phyloP scores from a whole-genome alignment of 2,888 invertebrate species.

The Lasioglossum marginatum region DNA sequence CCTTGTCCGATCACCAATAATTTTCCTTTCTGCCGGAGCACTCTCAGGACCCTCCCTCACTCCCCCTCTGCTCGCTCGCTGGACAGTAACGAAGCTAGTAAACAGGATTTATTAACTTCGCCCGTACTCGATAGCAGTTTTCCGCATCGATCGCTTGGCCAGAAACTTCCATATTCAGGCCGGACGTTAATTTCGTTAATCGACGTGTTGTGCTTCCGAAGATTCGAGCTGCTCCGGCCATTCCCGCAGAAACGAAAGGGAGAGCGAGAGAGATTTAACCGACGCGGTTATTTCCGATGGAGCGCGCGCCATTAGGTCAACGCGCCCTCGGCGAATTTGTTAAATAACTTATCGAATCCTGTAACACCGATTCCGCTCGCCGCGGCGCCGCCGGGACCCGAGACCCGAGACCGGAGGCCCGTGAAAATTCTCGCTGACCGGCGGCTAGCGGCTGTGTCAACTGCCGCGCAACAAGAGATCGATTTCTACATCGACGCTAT shows the following conservation, averaged over 20 bases:
- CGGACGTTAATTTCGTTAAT: slow-evolving; percentile 34
- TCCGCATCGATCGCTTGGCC: slow-evolving; percentile 26
- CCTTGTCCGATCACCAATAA: slow-evolving; percentile 38
- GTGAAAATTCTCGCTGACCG: slow-evolving; percentile 39
- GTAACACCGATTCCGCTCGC: background rate
- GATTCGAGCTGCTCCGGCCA: background rate
- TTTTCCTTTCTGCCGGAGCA: slow-evolving; percentile 36
- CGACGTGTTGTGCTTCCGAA: background rate
- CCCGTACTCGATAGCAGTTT: slow-evolving; percentile 22
- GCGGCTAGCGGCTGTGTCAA: slow-evolving; percentile 44
- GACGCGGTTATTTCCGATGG: slow-evolving; percentile 32
- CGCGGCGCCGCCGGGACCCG: too few species aligned
- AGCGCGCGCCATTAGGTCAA: slow-evolving; percentile 50
- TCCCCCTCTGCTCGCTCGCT: background rate
- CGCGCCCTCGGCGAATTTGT: slow-evolving; percentile 45
- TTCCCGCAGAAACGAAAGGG: background rate
- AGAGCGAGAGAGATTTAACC: slow-evolving; percentile 32
- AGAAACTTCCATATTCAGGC: slow-evolving; percentile 6
- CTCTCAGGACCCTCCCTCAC: slow-evolving; percentile 15
- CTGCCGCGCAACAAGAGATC: slow-evolving; percentile 52
- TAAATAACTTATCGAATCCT: slow-evolving; percentile 55
- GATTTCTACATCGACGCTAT: slow-evolving; percentile 55
- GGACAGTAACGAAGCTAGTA: slow-evolving; percentile 29
- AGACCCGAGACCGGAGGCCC: background rate
- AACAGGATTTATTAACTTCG: slow-evolving; percentile 48